Evolutionary conservation across 2,797 vertebrate genomes (phyloP), one percentile per base, ranked within the genome.

Genomic region (Acipenser transmontanus): DNA sequence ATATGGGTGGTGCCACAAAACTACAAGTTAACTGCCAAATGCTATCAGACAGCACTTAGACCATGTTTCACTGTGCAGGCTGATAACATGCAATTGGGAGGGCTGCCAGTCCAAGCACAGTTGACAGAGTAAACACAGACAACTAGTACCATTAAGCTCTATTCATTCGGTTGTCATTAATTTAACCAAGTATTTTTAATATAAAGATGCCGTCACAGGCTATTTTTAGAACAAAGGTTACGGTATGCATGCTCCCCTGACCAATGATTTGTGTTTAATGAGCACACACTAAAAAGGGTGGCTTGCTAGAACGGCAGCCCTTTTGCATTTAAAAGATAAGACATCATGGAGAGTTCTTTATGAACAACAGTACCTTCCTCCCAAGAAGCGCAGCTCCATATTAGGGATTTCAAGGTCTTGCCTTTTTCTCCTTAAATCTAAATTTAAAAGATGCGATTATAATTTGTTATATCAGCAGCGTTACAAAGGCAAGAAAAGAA

Each of bases 1-100:
- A 65, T 76, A 79, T 84, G 85, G 95, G 95, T 82, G 84, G 91
- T 87, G 85, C 83, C 78, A 79, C 68, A 75, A 62, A 69, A 66
- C 72, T 72, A 72, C 52, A 76, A 73, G 78, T 77, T 78, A 80
- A 81, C 81, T 87, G 84, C 86, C 90, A 91, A 88, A 86, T 88
- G 85, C 89, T 91, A 85, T 85, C 76, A 34, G 34, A 88, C 93
- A 85, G 92, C 91, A 85, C 90, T 90, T 87, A 81, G 79, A 85
- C 85, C 79, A 83, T 83, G 85, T 88, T 88, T 79, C 80, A 88
- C 88, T 85, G 91, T 34, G 83, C 70, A 0, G 65, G 70, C 73
- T 70, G 93, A 96, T 96, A 95, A 91, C 81, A 50, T 71, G 70
- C 68, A 74, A 71, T 71, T 71, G 73, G 80, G 84, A 78, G 64